Evolutionary conservation across 1,140 invertebrate species (phyloP), one percentile per base, ranked within the genome.

Genomic region (Gyrodactylus bullatarudis): DNA sequence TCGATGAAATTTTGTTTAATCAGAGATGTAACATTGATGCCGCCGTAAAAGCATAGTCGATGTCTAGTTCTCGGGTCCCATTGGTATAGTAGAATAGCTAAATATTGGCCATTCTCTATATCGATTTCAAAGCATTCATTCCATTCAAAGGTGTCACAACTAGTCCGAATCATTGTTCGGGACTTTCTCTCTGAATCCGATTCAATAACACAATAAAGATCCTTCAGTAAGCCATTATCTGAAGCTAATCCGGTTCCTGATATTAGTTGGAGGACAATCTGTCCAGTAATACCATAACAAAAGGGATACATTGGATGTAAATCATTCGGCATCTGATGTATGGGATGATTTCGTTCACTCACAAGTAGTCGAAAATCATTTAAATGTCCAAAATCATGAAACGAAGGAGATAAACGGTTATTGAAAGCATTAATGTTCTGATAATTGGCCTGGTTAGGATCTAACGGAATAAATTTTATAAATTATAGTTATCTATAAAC

Each of bases 51-150:
- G 73, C 79, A 83, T 73, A 82, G 77, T 69, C 79, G 76, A 76
- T 84, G 82, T 72, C 81, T 80, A 76, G 79, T 81, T 77, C 81
- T 79, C 20, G 91, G 91, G 83, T 96, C 91, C 92, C 92, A 98
- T 0, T 90, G 93, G 81, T 98, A 98, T 20, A 99, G 89, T 70
- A 97, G 84, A 76, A 98, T 87, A 77, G 95, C 90, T 34, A 97
- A 83, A 76, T 87, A 86, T 77, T 93, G 94, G 75, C 88, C 87
- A 24, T 94, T 89, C 23, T 68, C 34, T 68, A 98, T 82, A 78
- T 98, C 93, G 75, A 99, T 83, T 80, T 98, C 93, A 78, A 99
- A 98, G 25, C 89, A 90, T 82, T 98, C 94, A 78, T 96, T 91
- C 94, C 94, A 99, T 81, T 97, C 91, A 80, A 97, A 97, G 78